Conservation (phyloP, 2,797 vertebrate species). For the Tragopan temminckii region DNA sequence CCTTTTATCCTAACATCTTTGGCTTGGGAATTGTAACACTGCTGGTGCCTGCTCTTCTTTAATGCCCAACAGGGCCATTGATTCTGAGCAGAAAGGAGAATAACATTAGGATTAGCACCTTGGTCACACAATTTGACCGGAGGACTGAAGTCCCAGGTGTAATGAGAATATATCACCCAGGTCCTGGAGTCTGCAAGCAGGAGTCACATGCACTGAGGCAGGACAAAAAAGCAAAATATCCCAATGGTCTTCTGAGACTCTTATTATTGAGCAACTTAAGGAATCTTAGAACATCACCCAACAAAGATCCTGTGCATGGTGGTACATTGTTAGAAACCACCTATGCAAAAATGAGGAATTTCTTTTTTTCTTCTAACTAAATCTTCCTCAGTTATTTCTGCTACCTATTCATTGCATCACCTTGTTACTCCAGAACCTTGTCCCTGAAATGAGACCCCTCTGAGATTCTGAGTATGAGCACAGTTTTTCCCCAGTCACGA, state of each 20-base stretch:
- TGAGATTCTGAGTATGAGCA: no score
- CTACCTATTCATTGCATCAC: background rate
- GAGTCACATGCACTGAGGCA: background rate
- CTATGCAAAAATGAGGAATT: background rate
- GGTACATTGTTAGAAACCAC: background rate
- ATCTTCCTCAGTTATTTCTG: background rate
- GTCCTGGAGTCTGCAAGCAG: background rate
- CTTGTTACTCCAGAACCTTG: background rate
- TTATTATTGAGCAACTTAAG: background rate
- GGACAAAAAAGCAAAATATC: background rate
- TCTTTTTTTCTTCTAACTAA: background rate
- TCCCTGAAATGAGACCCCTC: background rate
- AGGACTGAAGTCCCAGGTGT: background rate
- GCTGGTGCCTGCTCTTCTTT: background rate
- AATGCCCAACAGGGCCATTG: background rate
- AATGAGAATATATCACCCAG: background rate
- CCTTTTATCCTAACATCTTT: background rate
- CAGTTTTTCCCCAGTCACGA: background rate
- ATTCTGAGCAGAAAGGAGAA: background rate
- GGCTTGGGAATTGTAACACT: background rate
- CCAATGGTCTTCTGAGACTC: background rate
- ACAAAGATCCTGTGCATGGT: background rate
- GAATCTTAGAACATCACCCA: background rate
- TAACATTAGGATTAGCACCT: background rate
- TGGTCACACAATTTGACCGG: background rate